phyloP scores from a whole-genome alignment of 2,888 invertebrate genomes.

The Sphaerophoria rueppellii region DNA sequence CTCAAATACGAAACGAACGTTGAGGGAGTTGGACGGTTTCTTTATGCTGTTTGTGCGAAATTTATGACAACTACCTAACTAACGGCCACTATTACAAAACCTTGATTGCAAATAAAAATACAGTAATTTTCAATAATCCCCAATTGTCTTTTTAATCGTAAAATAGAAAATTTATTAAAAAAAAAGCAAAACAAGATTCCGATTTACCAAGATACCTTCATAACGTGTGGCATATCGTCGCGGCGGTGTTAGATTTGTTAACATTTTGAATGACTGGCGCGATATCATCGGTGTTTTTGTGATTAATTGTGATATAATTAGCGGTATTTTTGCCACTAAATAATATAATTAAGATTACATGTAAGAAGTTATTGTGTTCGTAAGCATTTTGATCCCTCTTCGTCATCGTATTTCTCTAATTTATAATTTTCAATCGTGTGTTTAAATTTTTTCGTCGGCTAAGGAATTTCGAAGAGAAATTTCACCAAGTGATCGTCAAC shows the following conservation, averaged over 20 bases:
- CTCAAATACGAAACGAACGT: conserved; percentile 72
- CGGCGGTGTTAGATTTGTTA: neutral
- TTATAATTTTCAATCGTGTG: neutral
- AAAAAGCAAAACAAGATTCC: neutral
- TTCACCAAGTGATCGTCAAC: conserved; percentile 62
- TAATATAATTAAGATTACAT: conserved; percentile 59
- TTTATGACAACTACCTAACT: conserved; percentile 61
- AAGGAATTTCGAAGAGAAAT: conserved; percentile 62
- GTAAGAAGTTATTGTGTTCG: conserved; percentile 56
- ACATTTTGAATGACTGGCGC: conserved; percentile 35
- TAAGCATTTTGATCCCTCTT: conserved; percentile 49
- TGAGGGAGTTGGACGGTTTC: conserved; percentile 73
- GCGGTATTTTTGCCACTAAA: conserved; percentile 32
- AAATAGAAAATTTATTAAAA: neutral
- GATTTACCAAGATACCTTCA: neutral
- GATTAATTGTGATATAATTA: conserved; percentile 68
- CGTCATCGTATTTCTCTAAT: conserved; percentile 12
- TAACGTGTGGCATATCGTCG: neutral
- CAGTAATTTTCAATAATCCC: conserved; percentile 4
- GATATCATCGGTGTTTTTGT: conserved; percentile 63
- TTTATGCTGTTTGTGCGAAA: conserved; percentile 66
- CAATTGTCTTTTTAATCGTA: conserved; percentile 1
- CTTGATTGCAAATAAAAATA: conserved; percentile 13
- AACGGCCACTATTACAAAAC: conserved; percentile 47
- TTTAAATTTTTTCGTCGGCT: conserved; percentile 21